Conservation (phyloP, 2,113 vertebrate genomes). For the Manacus vitellinus region DNA sequence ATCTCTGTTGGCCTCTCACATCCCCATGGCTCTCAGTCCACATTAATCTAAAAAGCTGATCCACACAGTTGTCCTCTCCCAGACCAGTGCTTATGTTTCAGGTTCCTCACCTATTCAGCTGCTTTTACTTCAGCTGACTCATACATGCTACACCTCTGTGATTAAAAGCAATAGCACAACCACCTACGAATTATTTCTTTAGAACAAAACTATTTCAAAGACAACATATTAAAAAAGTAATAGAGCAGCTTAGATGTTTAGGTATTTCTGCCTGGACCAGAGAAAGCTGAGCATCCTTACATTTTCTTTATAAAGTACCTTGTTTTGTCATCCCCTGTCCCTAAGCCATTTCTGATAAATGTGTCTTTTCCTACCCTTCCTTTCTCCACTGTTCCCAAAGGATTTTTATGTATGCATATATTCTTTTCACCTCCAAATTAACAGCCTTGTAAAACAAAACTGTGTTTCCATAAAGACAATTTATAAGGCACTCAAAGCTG, state of each 20-base stretch:
- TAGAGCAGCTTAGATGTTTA: not conserved
- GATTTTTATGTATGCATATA: not conserved
- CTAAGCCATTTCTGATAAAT: not conserved
- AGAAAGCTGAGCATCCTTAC: not conserved
- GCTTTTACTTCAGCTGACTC: not conserved
- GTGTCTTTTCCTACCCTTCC: not conserved
- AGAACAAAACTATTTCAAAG: not conserved
- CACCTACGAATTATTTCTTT: not conserved
- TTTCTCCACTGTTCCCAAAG: not conserved
- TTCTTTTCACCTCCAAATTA: not conserved
- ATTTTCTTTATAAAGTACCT: not conserved
- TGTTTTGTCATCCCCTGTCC: not conserved
- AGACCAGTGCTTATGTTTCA: not conserved
- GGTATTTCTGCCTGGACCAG: not conserved
- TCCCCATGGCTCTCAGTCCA: accelerated
- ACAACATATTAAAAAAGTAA: not conserved
- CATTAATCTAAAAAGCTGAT: not conserved
- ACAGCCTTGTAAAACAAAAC: not conserved
- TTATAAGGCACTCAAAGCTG: not conserved
- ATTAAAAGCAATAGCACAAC: not conserved
- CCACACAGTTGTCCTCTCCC: not conserved
- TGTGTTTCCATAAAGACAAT: not conserved
- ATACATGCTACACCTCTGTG: not conserved
- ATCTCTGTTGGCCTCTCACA: not conserved
- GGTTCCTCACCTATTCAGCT: not conserved